Conservation (phyloP, 2,888 invertebrate species). For the Cenopis cana region DNA sequence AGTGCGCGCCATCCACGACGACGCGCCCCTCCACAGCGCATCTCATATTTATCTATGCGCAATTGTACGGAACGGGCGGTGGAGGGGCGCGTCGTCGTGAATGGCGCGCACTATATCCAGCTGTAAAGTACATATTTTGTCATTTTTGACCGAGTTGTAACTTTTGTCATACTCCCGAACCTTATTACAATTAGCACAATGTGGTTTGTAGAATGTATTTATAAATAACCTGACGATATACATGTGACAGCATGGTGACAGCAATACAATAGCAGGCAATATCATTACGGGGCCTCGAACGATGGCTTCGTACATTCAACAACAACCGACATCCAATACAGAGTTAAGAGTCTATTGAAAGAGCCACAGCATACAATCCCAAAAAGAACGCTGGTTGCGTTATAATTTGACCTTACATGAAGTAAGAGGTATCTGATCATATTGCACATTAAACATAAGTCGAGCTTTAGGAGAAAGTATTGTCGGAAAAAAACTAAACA, state of each 20-base stretch:
- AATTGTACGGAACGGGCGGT: no score
- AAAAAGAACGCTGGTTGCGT: not conserved
- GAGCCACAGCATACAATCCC: slow-evolving; percentile 12
- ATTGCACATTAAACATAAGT: no score
- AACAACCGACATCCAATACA: slow-evolving; percentile 37
- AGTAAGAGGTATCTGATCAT: no score
- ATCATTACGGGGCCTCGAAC: slow-evolving; percentile 63
- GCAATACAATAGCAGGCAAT: slow-evolving; percentile 51
- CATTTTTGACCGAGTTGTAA: slow-evolving; percentile 4
- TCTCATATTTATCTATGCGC: no score
- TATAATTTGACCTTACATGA: not conserved
- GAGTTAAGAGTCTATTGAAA: slow-evolving; percentile 44
- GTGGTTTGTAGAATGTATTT: not conserved
- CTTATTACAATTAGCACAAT: not conserved
- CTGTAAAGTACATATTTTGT: slow-evolving; percentile 15
- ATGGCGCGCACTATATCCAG: no score
- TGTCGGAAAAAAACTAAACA: no score
- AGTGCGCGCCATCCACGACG: no score
- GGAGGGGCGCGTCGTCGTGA: no score
- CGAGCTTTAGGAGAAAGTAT: no score
- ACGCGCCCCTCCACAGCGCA: no score
- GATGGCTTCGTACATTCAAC: slow-evolving; percentile 47
- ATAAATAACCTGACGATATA: not conserved
- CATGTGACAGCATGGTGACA: not conserved
- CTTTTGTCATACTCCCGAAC: not conserved